These are phyloP conservation scores for Grantiella picta DNA, from an alignment of 2,113 vertebrate genomes.

Conservation along the genomic window DNA sequence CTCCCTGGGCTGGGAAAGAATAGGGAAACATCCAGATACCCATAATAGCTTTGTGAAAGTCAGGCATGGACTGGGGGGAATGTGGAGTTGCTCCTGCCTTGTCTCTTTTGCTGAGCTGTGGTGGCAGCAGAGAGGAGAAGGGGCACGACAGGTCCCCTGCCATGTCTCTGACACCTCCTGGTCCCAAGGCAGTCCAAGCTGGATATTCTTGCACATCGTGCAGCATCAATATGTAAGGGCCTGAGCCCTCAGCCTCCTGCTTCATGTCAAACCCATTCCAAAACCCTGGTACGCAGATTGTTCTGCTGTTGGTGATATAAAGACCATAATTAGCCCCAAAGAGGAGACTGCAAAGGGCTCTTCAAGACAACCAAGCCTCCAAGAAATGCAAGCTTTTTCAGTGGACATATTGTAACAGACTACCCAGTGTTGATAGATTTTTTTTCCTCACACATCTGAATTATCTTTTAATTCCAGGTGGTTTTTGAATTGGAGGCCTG, in stretches of 20 bases:
- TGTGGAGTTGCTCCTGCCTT: not conserved
- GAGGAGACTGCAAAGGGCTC: not conserved
- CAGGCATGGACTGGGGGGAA: accelerated
- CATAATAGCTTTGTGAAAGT: not conserved
- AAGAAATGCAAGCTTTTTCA: not conserved
- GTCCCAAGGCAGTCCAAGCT: not conserved
- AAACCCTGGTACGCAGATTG: accelerated
- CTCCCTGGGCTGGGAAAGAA: not conserved
- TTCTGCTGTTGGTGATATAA: not conserved
- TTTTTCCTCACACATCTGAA: not conserved
- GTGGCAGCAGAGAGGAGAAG: not conserved
- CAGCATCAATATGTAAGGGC: not conserved
- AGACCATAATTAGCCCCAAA: not conserved
- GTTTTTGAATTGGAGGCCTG: not conserved
- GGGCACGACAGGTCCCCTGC: not conserved
- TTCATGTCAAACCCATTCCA: not conserved
- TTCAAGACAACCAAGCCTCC: not conserved
- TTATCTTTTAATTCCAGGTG: not conserved
- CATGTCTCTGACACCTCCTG: not conserved
- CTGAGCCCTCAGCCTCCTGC: not conserved
- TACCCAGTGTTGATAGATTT: not conserved
- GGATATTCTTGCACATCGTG: not conserved
- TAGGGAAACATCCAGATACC: not conserved
- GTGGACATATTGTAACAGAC: not conserved
- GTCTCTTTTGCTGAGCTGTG: not conserved